Conservation (phyloP, 2,888 invertebrate species). For the Kryphioiulus occultus region DNA sequence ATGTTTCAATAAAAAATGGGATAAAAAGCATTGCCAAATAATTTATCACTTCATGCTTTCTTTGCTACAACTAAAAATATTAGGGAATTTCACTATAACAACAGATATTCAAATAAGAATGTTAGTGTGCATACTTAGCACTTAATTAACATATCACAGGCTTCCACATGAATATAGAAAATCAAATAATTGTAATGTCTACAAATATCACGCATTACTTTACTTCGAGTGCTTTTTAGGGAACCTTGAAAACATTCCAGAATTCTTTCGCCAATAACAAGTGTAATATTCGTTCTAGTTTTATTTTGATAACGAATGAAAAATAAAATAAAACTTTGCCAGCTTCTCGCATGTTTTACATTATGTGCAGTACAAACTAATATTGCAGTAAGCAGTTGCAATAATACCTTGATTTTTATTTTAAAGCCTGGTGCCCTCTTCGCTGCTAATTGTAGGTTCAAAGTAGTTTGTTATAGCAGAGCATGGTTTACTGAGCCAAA, state of each 20-base stretch:
- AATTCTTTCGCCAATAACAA: no score
- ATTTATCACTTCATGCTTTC: not conserved
- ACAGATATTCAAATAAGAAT: not conserved
- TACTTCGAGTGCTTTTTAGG: no score
- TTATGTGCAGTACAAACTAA: not conserved
- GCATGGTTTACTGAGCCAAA: no score
- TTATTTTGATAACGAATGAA: no score
- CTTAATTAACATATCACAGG: slow-evolving; percentile 18
- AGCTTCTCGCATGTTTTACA: not conserved
- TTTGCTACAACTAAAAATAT: not conserved
- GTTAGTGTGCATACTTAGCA: not conserved
- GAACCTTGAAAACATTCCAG: not conserved
- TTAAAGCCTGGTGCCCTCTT: no score
- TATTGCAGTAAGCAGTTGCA: not conserved
- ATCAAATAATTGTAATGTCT: no score
- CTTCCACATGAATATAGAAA: not conserved
- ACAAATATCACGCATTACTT: no score
- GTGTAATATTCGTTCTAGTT: no score
- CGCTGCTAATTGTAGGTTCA: not conserved
- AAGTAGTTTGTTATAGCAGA: not conserved
- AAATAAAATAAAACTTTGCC: no score
- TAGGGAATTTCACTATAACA: not conserved
- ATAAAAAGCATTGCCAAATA: not conserved
- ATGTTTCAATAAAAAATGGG: not conserved
- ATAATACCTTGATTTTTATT: no score